Evolutionary conservation across 2,888 invertebrate genomes (phyloP).

Genomic region (Cosmopolites sordidus): DNA sequence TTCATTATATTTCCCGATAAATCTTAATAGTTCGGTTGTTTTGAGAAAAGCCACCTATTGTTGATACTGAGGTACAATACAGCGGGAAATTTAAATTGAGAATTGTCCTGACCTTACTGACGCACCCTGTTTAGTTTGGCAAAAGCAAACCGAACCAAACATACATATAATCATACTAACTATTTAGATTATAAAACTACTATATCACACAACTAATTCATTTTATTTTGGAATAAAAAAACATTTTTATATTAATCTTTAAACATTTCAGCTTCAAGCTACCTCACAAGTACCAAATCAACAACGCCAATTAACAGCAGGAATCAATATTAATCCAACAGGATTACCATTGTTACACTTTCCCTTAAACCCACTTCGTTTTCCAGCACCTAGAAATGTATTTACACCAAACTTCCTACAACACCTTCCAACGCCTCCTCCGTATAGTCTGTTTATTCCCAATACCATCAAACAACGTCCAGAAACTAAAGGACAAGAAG

Average conservation of each 20-base stretch:
- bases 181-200: too few relatives aligned
- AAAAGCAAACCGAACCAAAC: too few relatives aligned
- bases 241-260: not conserved
- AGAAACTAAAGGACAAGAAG: conserved; percentile 16
- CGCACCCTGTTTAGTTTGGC: too few relatives aligned
- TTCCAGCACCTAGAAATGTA: not conserved
- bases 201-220: too few relatives aligned
- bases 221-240: too few relatives aligned
- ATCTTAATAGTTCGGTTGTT: too few relatives aligned
- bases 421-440: conserved; percentile 1
- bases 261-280: conserved; percentile 9
- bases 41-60: too few relatives aligned
- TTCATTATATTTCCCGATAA: too few relatives aligned
- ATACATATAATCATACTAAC: too few relatives aligned
- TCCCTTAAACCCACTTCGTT: conserved; percentile 5
- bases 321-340: conserved; percentile 17
- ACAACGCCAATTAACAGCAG: conserved; percentile 15
- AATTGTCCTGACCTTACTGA: too few relatives aligned
- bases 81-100: too few relatives aligned
- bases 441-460: conserved; percentile 14
- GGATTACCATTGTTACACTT: conserved; percentile 5
- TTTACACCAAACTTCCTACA: not conserved
- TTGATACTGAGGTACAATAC: too few relatives aligned
- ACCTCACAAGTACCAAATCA: not conserved
- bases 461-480: conserved; percentile 13